These are phyloP conservation scores for Drosophila athabasca DNA, from an alignment of 1,140 invertebrate species.

Conservation along the genomic window DNA sequence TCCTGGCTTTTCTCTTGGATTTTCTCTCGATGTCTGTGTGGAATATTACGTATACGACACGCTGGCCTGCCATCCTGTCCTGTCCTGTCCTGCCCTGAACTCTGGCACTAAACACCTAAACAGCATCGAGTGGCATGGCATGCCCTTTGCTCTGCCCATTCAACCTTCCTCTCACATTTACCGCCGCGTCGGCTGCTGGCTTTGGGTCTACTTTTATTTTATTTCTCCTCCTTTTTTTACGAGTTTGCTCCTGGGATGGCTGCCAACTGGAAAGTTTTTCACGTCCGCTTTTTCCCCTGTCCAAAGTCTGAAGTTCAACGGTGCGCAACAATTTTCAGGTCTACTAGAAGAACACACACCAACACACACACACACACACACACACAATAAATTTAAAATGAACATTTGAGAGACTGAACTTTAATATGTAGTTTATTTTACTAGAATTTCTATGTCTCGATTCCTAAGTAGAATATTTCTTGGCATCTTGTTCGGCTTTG, in stretches of 20 bases:
- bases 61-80: too few relatives aligned
- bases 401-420: conserved; percentile 1
- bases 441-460: too few relatives aligned
- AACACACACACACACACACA: conserved; percentile 57
- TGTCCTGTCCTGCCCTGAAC: conserved; percentile 24
- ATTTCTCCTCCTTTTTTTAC: conserved; percentile 18
- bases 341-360: conserved; percentile 47
- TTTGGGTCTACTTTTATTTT: conserved; percentile 33
- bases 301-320: conserved; percentile 57
- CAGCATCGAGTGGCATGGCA: too few relatives aligned
- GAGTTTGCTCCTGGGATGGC: conserved; percentile 32
- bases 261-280: conserved; percentile 74
- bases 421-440: too few relatives aligned
- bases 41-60: conserved; percentile 63
- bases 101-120: conserved; percentile 9
- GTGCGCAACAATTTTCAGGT: conserved; percentile 70
- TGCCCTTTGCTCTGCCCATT: conserved; percentile 29
- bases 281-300: conserved; percentile 43
- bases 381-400: conserved; percentile 57
- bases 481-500: background rate
- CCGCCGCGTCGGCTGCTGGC: conserved; percentile 28
- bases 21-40: conserved; percentile 2
- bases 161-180: conserved; percentile 35
- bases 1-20: conserved; percentile 35
- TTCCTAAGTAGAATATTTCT: background rate